Percentiles rank a stretch among this genome's conserved stretches.
Conservation (phyloP, 2,797 vertebrate genomes). For the Agapornis canus region DNA sequence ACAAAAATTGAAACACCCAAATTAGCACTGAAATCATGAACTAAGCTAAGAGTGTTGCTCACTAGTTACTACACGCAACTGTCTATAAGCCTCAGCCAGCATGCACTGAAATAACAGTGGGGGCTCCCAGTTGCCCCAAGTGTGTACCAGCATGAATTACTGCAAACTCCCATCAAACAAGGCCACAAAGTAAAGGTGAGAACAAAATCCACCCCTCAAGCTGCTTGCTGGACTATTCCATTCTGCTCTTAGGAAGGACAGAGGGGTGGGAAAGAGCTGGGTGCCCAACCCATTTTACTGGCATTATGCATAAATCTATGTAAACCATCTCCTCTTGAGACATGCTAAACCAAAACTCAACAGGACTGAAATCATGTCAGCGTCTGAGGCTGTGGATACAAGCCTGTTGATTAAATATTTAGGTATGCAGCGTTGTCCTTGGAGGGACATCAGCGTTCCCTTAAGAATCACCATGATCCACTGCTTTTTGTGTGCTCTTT, state of each 20-base stretch:
- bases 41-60: background rate
- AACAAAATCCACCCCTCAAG: fast-evolving
- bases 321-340: background rate
- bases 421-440: fast-evolving
- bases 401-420: background rate
- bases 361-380: background rate
- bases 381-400: fast-evolving
- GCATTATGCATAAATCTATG: background rate
- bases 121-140: background rate
- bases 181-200: background rate
- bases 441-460: fast-evolving
- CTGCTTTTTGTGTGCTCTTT: background rate
- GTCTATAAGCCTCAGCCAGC: background rate
- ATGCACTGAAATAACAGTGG: fast-evolving
- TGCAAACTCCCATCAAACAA: background rate
- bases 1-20: background rate
- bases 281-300: background rate
- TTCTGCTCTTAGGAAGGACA: background rate
- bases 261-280: no score
- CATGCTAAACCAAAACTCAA: background rate
- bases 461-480: background rate
- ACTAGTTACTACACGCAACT: background rate
- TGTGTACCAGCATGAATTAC: background rate
- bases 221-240: fast-evolving
- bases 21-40: background rate